Base-by-base conservation (phyloP, 2,113 vertebrate genomes). In the Austrofundulus limnaeus region DNA sequence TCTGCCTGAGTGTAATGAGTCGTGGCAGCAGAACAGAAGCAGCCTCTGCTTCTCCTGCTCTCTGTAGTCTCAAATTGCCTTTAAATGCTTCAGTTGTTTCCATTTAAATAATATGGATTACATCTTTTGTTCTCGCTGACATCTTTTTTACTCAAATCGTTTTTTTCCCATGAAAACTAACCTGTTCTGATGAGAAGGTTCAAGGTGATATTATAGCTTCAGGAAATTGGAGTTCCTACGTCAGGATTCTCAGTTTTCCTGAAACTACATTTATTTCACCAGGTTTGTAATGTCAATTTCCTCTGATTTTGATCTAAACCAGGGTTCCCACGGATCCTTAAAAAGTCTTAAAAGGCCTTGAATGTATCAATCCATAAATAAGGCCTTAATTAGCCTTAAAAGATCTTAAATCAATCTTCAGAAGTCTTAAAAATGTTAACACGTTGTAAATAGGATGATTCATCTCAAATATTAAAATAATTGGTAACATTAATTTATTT, bases 211-310 rank as follows among this genome's bases (percentile, higher is more conserved):
- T 53, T 11, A 38, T 52, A 50, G 81, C 57, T 20, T 75, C 60
- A 64, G 50, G 61, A 72, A 51, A 52, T 11, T 1, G 21, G 61
- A 46, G 38, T 84, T 84, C 61, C 74, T 80, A 80, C 57, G 69
- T 59, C 75, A 54, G 52, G 43, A 70, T 74, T 58, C 34, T 78
- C 20, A 47, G 66, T n/a, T 47, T 43, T 62, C 61, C 13, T 42
- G 23, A 34, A 34, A 34, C 5, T 34, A 34, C 46, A 72, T 81
- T 43, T 66, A 53, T 71, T 42, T 9, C 66, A 37, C 20, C 0
- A 38, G 58, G 20, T 19, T 31, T 13, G 2, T 14, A 60, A 45
- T 41, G 39, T 39, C 9, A 43, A 21, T 9, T 17, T 20, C 11
- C 39, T 24, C 11, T 45, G 34, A 39, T 21, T 42, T 64, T 1